Conservation (phyloP, 2,797 vertebrate genomes). For the Artibeus lituratus region DNA sequence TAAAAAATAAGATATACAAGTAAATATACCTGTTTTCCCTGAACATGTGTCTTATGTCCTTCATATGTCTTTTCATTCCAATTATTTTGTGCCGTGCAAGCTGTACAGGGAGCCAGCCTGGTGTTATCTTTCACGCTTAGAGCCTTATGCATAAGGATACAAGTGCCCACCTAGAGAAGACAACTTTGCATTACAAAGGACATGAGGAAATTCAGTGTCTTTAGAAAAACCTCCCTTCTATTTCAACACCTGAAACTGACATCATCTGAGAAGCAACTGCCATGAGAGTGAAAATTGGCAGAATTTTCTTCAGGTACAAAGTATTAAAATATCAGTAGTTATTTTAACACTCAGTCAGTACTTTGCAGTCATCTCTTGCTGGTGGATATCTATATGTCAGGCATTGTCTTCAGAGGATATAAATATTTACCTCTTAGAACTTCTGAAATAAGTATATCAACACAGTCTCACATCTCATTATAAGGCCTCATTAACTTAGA, state of each 20-base stretch:
- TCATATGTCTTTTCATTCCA: not conserved
- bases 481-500: not conserved
- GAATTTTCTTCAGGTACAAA: not conserved
- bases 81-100: not conserved
- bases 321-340: not conserved
- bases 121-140: not conserved
- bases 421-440: not conserved
- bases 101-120: not conserved
- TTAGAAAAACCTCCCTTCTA: not conserved
- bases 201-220: not conserved
- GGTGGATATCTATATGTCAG: not conserved
- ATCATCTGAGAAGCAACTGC: not conserved
- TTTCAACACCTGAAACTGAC: not conserved
- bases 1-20: not conserved
- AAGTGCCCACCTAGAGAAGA: not conserved
- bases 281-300: not conserved
- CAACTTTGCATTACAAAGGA: not conserved
- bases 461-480: not conserved
- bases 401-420: not conserved
- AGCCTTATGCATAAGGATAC: not conserved
- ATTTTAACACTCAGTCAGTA: not conserved
- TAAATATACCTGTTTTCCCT: not conserved
- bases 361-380: not conserved
- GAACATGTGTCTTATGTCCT: not conserved
- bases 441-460: not conserved